Evolutionary conservation across 1,140 invertebrate genomes (phyloP), one percentile per base, ranked within the genome.

Genomic region (Acromyrmex echinatior): DNA sequence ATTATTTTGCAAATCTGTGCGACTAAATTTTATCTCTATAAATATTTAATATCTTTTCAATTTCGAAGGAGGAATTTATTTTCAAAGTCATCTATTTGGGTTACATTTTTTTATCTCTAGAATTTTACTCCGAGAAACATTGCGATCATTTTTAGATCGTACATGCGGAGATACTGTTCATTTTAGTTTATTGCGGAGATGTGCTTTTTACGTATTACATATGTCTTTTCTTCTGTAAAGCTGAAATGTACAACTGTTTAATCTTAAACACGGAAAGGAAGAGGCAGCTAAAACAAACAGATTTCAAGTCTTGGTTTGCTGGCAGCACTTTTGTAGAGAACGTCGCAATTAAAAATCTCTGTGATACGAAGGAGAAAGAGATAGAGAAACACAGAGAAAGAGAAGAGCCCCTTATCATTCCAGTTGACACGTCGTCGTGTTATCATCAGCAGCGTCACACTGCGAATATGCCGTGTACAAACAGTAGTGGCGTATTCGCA

Each of bases 271-370:
- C 25, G 16, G 31, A 56, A 71, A 81, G 35, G 18, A 70, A 35
- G 16, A 79, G 14, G 3, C 65, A 28, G 51, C 9, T 25, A 58
- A 58, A 81, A 35, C 12, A 81, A 81, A 73, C 21, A 81, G 16
- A 68, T 71, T 3, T 58, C 21, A 56, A 81, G 68, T 58, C 49
- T 58, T 6, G 10, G 39, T 31, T 58, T 76, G 31, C 62, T 14
- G 51, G 21, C 79, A 58, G 66, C 16, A 68, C n/a, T 56, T 56
- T 35, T 51, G 16, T 7, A 28, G 66, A 73, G 21, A 71, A 73
- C 66, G 66, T 68, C 66, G 56, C 68, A 74, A 74, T 82, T 82
- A 82, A 82, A 82, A 82, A 74, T 82, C 39, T 82, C 56, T 60
- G 39, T 35, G 35, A 58, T 39, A 31, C 31, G n/a, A 16, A 45